Evolutionary conservation across 2,113 vertebrate genomes (phyloP), one percentile per base, ranked within the genome.

Genomic region (Misgurnus anguillicaudatus): DNA sequence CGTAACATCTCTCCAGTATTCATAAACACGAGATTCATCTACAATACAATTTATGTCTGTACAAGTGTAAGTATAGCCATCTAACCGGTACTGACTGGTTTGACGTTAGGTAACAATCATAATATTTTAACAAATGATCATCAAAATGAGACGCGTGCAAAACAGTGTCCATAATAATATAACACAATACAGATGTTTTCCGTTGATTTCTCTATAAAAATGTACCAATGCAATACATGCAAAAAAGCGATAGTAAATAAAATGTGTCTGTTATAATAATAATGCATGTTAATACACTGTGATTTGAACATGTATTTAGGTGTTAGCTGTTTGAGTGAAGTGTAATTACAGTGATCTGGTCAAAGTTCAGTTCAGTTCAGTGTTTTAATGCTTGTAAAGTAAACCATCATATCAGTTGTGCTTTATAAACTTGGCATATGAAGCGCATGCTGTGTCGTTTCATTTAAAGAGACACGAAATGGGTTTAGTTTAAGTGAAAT

Each of bases 381-480:
- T 31, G 24, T 31, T 31, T 31, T 9, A 45, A 45, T 7, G 42
- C 2, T 9, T 45, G 42, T 10, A 6, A 10, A 7, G 42, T 10
- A 10, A 45, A 10, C 42, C 42, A 45, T 5, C 9, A 16, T 16
- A 70, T 57, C 19, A 63, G 58, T 19, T 19, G 19, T 58, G 21
- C 21, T 11, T 9, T 13, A 41, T 58, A 78, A 64, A 45, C 21
- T 70, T 83, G 86, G 83, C 76, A 77, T 85, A 85, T 86, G 80
- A 77, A 79, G 31, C 86, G 57, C 77, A 55, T 87, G 82, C 66
- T 75, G 74, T 86, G 85, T 84, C 85, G 89, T 87, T 87, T 19
- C 68, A 69, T 90, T 88, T 84, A 87, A 89, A 90, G 84, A 53
- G 38, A 65, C 75, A 72, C 72, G 69, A 64, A 74, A 24, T 39